phyloP scores from a whole-genome alignment of 1,140 invertebrate genomes.

The Colletes gigas region DNA sequence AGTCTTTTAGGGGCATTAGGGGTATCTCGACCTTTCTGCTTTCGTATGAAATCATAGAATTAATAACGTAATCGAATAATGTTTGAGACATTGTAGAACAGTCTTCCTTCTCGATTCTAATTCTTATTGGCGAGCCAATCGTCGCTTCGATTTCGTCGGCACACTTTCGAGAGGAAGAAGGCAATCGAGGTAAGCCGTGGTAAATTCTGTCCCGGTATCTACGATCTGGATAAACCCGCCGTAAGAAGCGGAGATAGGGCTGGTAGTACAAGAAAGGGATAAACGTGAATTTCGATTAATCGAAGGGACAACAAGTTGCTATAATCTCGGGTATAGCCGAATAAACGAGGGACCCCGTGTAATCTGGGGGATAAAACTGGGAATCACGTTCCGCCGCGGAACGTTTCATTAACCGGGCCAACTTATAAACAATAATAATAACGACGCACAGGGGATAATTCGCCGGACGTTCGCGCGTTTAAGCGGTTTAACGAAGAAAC shows the following conservation, averaged over 20 bases:
- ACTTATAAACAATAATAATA: constrained; percentile 49
- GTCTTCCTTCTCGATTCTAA: too few relatives aligned
- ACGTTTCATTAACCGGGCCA: constrained; percentile 36
- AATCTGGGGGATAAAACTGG: constrained; percentile 32
- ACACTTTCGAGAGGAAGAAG: neutral
- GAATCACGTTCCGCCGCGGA: constrained; percentile 27
- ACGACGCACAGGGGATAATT: constrained; percentile 14
- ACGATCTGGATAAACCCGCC: constrained; percentile 37
- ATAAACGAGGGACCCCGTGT: constrained; percentile 34
- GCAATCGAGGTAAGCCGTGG: constrained; percentile 14
- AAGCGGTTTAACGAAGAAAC: neutral
- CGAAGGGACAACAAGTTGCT: constrained; percentile 62
- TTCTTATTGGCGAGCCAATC: neutral
- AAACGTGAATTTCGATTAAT: constrained; percentile 67
- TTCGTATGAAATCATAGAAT: too few relatives aligned
- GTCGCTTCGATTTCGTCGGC: neutral
- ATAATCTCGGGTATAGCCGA: constrained; percentile 56
- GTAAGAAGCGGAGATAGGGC: constrained; percentile 34
- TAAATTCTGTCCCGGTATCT: constrained; percentile 36
- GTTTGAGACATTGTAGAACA: too few relatives aligned
- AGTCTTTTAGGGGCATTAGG: too few relatives aligned
- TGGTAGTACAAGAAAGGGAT: constrained; percentile 54
- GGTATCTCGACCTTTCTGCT: too few relatives aligned
- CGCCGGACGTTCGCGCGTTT: neutral
- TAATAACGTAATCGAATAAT: too few relatives aligned